Base-by-base conservation (phyloP, 2,888 invertebrate genomes). In the Apamea epomidion region DNA sequence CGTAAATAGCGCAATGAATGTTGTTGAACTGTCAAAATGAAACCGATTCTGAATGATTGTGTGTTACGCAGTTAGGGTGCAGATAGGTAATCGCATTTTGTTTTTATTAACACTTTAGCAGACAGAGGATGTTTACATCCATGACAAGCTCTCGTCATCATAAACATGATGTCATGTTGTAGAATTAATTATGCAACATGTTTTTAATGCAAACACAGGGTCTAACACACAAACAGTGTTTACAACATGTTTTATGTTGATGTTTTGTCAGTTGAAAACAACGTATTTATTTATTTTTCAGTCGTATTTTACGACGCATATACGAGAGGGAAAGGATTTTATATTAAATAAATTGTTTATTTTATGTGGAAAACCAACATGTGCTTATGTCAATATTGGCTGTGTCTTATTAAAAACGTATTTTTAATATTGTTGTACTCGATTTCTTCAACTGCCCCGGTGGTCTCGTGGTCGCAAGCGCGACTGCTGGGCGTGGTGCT, bases 211-310 rank as follows among this genome's bases (percentile, higher is more conserved):
- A 72, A 86, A 86, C 67, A 54, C 60, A 60, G 58, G 64, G 12
- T 60, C 42, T 68, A 16, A 84, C 80, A 45, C 45, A 84, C 80
- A 85, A 82, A 71, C 86, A 67, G 29, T 68, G 67, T 82, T 81
- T 62, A 82, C 86, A 82, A 68, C 82, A 54, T 85, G 58, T 82
- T 85, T 82, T 85, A 82, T 74, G 83, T 75, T 67, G n/a, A 67
- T 75, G 70, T 82, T 76, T 82, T 58, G n/a, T 29, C 54, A 18
- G 16, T 37, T 48, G 71, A 32, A 73, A 83, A 76, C 70, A 62
- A 32, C 69, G n/a, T n/a, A n/a, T n/a, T n/a, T n/a, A n/a, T n/a
- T n/a, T n/a, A n/a, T n/a, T n/a, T n/a, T n/a, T n/a, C n/a, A 83
- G 65, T 18, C 51, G 25, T 16, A 37, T 60, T 83, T 82, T 81